Base-by-base conservation (phyloP, 1,140 invertebrate genomes). In the Arion vulgaris region DNA sequence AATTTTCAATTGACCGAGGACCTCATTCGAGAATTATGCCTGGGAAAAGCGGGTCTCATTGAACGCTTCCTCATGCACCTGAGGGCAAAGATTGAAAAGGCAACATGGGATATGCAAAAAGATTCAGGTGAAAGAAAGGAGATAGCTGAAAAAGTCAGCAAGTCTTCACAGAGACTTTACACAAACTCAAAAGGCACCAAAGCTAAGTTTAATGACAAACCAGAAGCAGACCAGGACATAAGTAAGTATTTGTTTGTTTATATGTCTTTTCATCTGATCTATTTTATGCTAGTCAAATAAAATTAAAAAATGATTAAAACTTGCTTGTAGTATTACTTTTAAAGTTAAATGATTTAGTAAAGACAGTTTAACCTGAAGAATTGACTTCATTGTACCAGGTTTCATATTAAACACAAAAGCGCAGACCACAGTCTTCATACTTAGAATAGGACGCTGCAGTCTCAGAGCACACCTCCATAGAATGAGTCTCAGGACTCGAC, bases 1-100 rank as follows among this genome's bases (percentile, higher is more conserved):
- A 80, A 80, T 36, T 80, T 80, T 71, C 78, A 80, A 32, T 36
- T 80, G 78, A 49, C 78, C 23, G 62, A 80, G 32, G 78, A 80
- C 36, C 51, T 71, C 38, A 80, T 80, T n/a, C 34, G 78, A 13
- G 78, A 69, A 34, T 49, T 80, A 7, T 71, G 78, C 39, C 26
- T 71, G 1, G 62, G 62, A 34, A 80, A 80, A 28, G 34, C 66
- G 36, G 38, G 38, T 15, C 41, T 69, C 15, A 51, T 80, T 69
- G 78, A 80, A 36, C 32, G 78, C 1, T 80, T 80, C 36, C 78
- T 80, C 26, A 69, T 80, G 78, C 68, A 80, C 41, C 26, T 80
- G 45, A 49, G 78, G n/a, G 41, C 78, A 38, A 80, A 80, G 45
- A 80, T 80, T 28, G 78, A 80, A 71, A 49, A 45, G 11, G 78